Evolutionary conservation across 92 coral and sea anemone genomes (phyloP), one percentile per base, ranked within the genome.

Genomic region (Phymanthus crucifer): DNA sequence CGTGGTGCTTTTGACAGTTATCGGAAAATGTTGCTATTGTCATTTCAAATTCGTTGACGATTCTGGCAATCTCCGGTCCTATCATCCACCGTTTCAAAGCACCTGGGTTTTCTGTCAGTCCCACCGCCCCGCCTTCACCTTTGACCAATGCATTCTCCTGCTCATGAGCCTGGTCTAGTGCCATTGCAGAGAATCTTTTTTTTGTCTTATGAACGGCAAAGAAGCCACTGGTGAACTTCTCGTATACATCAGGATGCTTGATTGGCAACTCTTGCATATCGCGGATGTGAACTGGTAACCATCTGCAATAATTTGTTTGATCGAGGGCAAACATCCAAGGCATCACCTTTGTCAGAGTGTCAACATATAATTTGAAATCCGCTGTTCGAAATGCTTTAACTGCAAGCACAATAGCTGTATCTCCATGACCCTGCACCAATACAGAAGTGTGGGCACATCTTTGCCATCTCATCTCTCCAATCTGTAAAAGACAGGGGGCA

Each of bases 81-180:
- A 90, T 65, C 93, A 90, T 90, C 90, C 90, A 86, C 13, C 93
- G 84, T 35, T 77, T 33, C 31, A 90, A 72, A 1, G 90, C 88
- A n/a, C 56, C 79, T 3, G 85, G 83, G 61, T 48, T 77, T 17
- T 69, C 79, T 7, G 93, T 85, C 2, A 81, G 67, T 21, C 92
- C 88, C 2, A 8, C 43, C 43, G 43, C 43, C 9, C 43, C 43
- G 9, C 43, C 43, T 38, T 38, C 43, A 38, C 43, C 43, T 38
- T 38, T 38, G 4, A 38, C 43, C 43, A 38, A 3, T 38, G 43
- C 43, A 38, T 38, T 82, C n/a, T 33, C 66, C 65, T 83, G 86
- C 70, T 88, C 83, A 54, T 88, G 88, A 35, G 45, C 33, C 68
- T 83, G 83, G 75, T 84, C 88, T 47, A 84, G 45, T 3, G 85